phyloP scores from a whole-genome alignment of 2,888 invertebrate genomes.

The Calephelis perditalis region DNA sequence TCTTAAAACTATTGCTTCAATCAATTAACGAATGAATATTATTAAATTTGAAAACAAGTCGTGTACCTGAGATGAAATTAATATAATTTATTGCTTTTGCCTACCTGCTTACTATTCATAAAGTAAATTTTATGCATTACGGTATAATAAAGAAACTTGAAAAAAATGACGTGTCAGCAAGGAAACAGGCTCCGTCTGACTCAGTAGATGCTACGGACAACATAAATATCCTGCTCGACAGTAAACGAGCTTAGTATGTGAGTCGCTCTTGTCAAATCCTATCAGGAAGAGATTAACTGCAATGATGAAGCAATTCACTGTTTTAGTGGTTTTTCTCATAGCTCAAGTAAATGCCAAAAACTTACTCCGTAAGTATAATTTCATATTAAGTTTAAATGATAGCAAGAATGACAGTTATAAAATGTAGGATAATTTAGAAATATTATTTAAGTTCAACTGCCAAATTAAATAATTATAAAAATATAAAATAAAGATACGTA shows the following conservation, averaged over 20 bases:
- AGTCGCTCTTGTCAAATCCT: slow-evolving; percentile 4
- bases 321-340: neutral
- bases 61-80: too few relatives aligned
- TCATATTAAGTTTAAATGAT: too few relatives aligned
- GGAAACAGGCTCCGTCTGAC: neutral
- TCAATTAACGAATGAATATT: too few relatives aligned
- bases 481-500: too few relatives aligned
- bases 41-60: too few relatives aligned
- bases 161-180: neutral
- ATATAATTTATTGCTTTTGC: too few relatives aligned
- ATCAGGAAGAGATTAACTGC: neutral
- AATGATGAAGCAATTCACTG: neutral
- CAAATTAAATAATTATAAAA: too few relatives aligned
- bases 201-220: neutral
- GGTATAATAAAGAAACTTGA: neutral
- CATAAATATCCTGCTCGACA: slow-evolving; percentile 6
- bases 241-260: neutral
- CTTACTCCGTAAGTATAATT: slow-evolving; percentile 6
- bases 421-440: too few relatives aligned
- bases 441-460: too few relatives aligned
- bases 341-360: neutral
- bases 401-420: too few relatives aligned
- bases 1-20: too few relatives aligned
- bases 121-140: neutral
- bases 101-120: too few relatives aligned